Evolutionary conservation across 2,888 invertebrate genomes (phyloP).

Genomic region (Diachrysia chrysitis): DNA sequence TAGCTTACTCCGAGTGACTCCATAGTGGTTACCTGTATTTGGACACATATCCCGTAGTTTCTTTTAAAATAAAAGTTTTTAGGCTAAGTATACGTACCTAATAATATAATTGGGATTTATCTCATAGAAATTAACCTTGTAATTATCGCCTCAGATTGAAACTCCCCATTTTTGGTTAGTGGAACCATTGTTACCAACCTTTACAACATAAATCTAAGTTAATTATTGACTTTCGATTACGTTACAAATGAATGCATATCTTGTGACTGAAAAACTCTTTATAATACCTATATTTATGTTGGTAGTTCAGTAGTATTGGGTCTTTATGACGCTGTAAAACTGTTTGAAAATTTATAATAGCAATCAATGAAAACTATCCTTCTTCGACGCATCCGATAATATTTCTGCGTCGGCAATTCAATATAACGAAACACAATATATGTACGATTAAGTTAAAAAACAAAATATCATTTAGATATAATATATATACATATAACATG

Average conservation of each 20-base stretch:
- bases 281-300: neutral
- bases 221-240: constrained; percentile 24
- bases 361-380: neutral
- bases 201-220: constrained; percentile 31
- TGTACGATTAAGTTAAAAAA: neutral
- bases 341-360: neutral
- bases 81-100: neutral
- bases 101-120: neutral
- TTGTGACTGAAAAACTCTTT: neutral
- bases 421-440: neutral
- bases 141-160: neutral
- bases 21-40: neutral
- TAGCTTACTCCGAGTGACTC: neutral
- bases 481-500: too few species aligned
- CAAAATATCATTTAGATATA: neutral
- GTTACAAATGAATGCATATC: constrained; percentile 3
- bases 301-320: neutral
- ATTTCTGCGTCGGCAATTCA: neutral
- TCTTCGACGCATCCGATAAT: neutral
- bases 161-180: constrained; percentile 10
- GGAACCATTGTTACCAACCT: constrained; percentile 48
- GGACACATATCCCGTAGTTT: neutral
- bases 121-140: neutral
- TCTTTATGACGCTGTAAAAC: neutral
- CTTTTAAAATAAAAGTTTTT: neutral